These are phyloP conservation scores for Drosophila paulistorum DNA, from an alignment of 1,140 invertebrate genomes.

Conservation along the genomic window DNA sequence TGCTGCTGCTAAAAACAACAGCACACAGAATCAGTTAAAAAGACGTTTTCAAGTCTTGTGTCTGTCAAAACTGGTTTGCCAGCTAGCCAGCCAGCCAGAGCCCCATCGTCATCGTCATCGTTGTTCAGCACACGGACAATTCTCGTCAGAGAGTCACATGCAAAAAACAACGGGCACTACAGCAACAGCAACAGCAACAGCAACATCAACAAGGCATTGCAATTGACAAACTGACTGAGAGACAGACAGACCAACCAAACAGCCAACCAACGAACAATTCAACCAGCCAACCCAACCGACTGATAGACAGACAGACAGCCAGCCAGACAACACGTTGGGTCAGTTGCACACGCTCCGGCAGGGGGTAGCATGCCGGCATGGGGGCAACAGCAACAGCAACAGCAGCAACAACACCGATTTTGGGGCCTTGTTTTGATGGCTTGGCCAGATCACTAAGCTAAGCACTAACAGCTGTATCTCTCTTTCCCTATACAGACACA, in stretches of 20 bases:
- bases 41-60: constrained; percentile 79
- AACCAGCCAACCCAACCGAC: constrained; percentile 19
- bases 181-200: constrained; percentile 36
- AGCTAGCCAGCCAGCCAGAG: constrained; percentile 9
- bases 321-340: constrained; percentile 70
- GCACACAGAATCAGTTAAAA: constrained; percentile 76
- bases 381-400: constrained; percentile 46
- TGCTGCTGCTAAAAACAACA: constrained; percentile 55
- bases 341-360: constrained; percentile 70
- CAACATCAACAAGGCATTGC: constrained; percentile 66
- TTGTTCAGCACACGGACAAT: constrained; percentile 67
- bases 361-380: constrained; percentile 68
- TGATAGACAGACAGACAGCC: constrained; percentile 40
- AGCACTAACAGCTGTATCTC: constrained; percentile 46
- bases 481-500: neutral
- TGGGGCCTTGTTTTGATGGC: constrained; percentile 77
- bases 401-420: constrained; percentile 50
- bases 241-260: constrained; percentile 42
- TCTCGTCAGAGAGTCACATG: constrained; percentile 68
- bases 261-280: constrained; percentile 27
- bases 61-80: constrained; percentile 78
- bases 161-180: constrained; percentile 52
- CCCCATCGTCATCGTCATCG: constrained; percentile 13
- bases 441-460: constrained; percentile 55
- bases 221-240: constrained; percentile 72